phyloP scores from a whole-genome alignment of 1,140 invertebrate species.

The Pseudomyrmex concolor region DNA sequence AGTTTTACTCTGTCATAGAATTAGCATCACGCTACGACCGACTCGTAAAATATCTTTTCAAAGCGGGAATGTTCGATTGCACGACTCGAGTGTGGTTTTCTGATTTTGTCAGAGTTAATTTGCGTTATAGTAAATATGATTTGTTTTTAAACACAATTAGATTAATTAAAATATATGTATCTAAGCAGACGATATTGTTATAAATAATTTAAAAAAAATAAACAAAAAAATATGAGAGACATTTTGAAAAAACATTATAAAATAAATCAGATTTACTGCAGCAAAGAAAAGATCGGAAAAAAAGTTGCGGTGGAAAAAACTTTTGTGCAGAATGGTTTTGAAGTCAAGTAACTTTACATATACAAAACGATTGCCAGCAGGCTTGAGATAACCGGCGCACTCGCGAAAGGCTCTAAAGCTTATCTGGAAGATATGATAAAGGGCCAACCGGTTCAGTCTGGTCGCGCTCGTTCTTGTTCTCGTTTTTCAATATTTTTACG shows the following conservation, averaged over 20 bases:
- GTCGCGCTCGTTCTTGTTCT: slow-evolving; percentile 23
- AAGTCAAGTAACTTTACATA: background rate
- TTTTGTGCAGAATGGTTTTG: background rate
- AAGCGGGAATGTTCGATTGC: background rate
- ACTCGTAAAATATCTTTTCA: background rate
- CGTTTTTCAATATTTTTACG: slow-evolving; percentile 45
- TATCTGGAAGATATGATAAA: slow-evolving; percentile 60
- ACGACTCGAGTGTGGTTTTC: no score
- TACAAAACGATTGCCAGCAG: slow-evolving; percentile 17
- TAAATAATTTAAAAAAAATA: background rate
- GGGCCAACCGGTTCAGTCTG: slow-evolving; percentile 26
- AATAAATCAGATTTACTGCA: background rate
- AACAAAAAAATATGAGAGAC: background rate
- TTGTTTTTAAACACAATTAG: no score
- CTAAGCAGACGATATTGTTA: no score
- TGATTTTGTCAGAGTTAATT: no score
- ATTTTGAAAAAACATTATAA: background rate
- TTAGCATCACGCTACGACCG: slow-evolving; percentile 43
- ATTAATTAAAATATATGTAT: no score
- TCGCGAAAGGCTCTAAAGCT: slow-evolving; percentile 37
- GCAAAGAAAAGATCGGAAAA: background rate
- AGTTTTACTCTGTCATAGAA: slow-evolving; percentile 30
- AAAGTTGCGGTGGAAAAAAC: background rate
- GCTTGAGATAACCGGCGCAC: slow-evolving; percentile 46
- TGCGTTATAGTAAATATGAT: no score